Evolutionary conservation across 2,797 vertebrate genomes (phyloP).

Genomic region (Gymnodraco acuticeps): DNA sequence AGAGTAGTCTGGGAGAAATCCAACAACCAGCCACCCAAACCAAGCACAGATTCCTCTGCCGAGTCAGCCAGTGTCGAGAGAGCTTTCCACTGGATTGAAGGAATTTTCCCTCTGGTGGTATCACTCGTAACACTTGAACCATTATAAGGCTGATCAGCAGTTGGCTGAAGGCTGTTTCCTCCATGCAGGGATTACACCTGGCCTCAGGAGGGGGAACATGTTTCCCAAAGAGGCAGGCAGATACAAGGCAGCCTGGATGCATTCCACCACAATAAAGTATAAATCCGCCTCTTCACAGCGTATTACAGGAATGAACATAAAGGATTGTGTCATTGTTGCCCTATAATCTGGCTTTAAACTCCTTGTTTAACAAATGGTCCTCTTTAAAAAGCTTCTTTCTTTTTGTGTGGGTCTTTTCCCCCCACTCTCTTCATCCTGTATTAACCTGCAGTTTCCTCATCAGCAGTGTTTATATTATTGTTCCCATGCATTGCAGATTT

Average conservation of each 20-base stretch:
- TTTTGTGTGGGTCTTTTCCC: constrained; percentile 53
- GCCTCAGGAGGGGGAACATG: constrained; percentile 76
- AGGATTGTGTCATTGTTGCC: constrained; percentile 87
- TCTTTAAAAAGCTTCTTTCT: constrained; percentile 81
- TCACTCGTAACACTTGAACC: constrained; percentile 69
- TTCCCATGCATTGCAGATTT: constrained; percentile 30
- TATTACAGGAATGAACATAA: constrained; percentile 86
- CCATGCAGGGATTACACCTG: constrained; percentile 81
- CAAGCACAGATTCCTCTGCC: constrained; percentile 24
- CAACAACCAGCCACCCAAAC: constrained; percentile 62
- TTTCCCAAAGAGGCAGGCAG: constrained; percentile 74
- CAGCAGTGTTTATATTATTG: constrained; percentile 54
- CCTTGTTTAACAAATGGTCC: constrained; percentile 89
- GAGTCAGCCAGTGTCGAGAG: constrained; percentile 39
- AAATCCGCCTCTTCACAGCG: constrained; percentile 85
- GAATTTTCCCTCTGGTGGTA: constrained; percentile 73
- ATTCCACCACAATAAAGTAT: constrained; percentile 83
- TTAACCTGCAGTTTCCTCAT: constrained; percentile 75
- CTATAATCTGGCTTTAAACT: constrained; percentile 92
- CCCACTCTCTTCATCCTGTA: constrained; percentile 67
- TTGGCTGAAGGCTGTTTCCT: constrained; percentile 75
- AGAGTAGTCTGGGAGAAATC: constrained; percentile 47
- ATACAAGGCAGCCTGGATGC: constrained; percentile 66
- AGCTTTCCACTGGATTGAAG: constrained; percentile 70
- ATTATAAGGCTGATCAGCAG: constrained; percentile 74